Evolutionary conservation across 2,797 vertebrate genomes (phyloP).

Genomic region (Sebastes hubbsi): DNA sequence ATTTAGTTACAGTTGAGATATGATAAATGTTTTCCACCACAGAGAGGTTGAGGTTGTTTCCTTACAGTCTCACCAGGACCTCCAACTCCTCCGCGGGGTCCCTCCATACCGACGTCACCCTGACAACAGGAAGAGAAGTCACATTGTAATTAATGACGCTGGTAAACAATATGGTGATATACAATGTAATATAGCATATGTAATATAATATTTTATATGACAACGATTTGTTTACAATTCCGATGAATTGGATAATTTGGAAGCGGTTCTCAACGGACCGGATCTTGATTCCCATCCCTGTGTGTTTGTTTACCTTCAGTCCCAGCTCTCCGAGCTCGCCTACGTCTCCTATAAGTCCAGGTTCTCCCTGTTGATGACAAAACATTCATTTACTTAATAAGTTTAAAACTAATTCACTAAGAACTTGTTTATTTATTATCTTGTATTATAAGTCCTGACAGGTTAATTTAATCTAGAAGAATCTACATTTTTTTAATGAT

Average conservation of each 20-base stretch:
- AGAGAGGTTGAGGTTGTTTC: constrained; percentile 7
- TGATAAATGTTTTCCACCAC: not conserved
- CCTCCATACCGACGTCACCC: constrained; percentile 79
- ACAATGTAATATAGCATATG: not conserved
- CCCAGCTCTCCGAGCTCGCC: constrained; percentile 62
- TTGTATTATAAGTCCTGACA: not conserved
- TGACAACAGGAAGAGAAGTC: constrained; percentile 30
- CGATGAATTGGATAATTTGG: too few relatives aligned
- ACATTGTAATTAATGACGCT: not conserved
- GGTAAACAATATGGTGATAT: not conserved
- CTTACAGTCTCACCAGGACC: constrained; percentile 76
- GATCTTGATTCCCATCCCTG: too few relatives aligned
- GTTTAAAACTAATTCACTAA: not conserved
- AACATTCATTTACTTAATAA: not conserved
- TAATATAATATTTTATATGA: not conserved
- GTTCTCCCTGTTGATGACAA: constrained; percentile 66
- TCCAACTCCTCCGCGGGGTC: constrained; percentile 80
- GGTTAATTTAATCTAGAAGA: not conserved
- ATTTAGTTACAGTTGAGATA: not conserved
- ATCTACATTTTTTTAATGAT: not conserved
- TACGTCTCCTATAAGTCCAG: constrained; percentile 77
- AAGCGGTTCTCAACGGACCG: too few relatives aligned
- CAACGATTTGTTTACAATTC: not conserved
- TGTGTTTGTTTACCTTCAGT: constrained; percentile 69
- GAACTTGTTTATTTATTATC: not conserved